These are phyloP conservation scores for Anthoptus insignis DNA, from an alignment of 2,888 invertebrate species.

Conservation along the genomic window DNA sequence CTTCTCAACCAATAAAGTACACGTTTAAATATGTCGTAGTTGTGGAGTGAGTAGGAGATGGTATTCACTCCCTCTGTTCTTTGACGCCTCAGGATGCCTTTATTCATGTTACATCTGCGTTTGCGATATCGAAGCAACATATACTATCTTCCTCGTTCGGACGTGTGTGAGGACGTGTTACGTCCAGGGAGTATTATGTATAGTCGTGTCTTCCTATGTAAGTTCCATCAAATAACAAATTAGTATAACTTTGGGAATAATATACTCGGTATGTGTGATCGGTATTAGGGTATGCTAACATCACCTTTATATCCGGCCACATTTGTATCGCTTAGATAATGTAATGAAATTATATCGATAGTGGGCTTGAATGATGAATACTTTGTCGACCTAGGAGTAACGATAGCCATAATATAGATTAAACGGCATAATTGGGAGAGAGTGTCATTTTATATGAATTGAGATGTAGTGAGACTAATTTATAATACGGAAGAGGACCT, in stretches of 20 bases:
- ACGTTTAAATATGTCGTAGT: background rate
- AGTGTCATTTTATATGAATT: constrained; percentile 72
- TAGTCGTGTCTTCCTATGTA: constrained; percentile 85
- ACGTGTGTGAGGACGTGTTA: constrained; percentile 41
- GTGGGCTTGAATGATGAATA: constrained; percentile 67
- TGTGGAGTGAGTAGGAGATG: background rate
- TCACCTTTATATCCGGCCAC: constrained; percentile 77
- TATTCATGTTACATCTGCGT: background rate
- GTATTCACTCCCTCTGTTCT: constrained; percentile 11
- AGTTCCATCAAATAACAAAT: constrained; percentile 72
- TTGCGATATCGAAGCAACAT: constrained; percentile 7
- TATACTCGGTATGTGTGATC: constrained; percentile 61
- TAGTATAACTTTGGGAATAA: constrained; percentile 65
- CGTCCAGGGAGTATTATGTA: constrained; percentile 69
- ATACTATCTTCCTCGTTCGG: background rate
- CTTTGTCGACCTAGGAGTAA: constrained; percentile 58
- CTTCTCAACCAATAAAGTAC: too few species aligned
- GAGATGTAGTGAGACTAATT: constrained; percentile 67
- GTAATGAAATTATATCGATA: constrained; percentile 67
- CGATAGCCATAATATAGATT: constrained; percentile 65
- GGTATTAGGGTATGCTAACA: constrained; percentile 71
- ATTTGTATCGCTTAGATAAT: constrained; percentile 69
- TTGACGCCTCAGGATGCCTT: constrained; percentile 10
- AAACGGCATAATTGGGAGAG: constrained; percentile 66
- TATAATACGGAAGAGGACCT: constrained; percentile 69